Evolutionary conservation across 1,140 invertebrate species (phyloP).

Genomic region (Drosophila elegans): DNA sequence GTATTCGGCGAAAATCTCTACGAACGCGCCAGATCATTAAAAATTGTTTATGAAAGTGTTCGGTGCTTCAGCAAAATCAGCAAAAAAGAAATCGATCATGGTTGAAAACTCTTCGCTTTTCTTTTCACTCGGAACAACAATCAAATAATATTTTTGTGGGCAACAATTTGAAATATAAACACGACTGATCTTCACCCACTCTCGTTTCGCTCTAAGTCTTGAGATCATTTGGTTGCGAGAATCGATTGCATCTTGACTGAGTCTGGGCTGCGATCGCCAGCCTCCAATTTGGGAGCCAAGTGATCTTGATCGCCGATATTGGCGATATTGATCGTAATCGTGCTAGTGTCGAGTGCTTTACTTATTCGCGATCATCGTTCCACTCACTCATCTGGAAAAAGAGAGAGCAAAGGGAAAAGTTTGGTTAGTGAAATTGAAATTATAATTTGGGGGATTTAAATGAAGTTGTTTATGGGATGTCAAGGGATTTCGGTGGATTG

Average conservation of each 20-base stretch:
- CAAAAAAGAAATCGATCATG: not conserved
- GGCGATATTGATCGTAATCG: constrained; percentile 19
- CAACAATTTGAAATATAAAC: constrained; percentile 72
- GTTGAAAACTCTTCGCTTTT: constrained; percentile 15
- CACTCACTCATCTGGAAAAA: constrained; percentile 72
- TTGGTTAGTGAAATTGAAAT: constrained; percentile 3
- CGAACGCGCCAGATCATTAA: constrained; percentile 49
- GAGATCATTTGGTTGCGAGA: constrained; percentile 78
- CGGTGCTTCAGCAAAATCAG: constrained; percentile 24
- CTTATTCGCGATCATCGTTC: constrained; percentile 59
- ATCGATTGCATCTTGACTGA: constrained; percentile 62
- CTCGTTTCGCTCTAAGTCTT: constrained; percentile 39
- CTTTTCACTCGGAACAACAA: constrained; percentile 50
- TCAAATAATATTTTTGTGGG: constrained; percentile 75
- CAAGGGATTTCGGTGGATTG: not conserved
- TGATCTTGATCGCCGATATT: not conserved
- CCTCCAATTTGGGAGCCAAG: constrained; percentile 1
- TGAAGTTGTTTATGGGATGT: not conserved
- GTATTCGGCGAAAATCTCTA: constrained; percentile 12
- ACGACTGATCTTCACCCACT: constrained; percentile 18
- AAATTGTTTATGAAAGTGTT: constrained; percentile 68
- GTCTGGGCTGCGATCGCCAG: constrained; percentile 13
- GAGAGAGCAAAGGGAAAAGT: constrained; percentile 8
- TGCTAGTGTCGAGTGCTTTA: constrained; percentile 17
- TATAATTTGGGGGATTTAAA: not conserved